Conservation (phyloP, 2,113 vertebrate genomes). For the Pardalotus punctatus region DNA sequence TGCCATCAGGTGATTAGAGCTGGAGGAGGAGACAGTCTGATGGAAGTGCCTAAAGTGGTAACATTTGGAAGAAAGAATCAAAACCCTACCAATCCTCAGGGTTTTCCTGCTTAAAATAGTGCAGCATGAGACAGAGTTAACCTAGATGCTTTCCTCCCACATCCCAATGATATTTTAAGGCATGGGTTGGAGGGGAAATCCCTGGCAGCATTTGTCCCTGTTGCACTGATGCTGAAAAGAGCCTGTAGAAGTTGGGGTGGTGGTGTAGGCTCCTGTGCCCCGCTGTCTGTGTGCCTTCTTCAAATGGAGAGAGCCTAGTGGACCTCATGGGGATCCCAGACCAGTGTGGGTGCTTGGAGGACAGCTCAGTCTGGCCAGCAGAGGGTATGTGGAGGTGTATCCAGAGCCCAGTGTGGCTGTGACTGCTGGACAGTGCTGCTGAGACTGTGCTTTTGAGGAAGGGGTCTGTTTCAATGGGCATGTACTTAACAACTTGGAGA, state of each 20-base stretch:
- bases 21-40: neutral
- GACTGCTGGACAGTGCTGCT: neutral
- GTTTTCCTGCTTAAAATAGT: constrained; percentile 18
- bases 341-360: neutral
- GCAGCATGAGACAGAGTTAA: neutral
- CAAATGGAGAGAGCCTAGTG: too few relatives aligned
- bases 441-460: neutral
- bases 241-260: rapidly evolving
- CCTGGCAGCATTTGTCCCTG: neutral
- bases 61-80: neutral
- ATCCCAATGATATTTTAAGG: neutral
- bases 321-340: neutral
- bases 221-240: neutral
- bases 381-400: neutral
- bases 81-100: neutral
- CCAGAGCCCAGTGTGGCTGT: neutral
- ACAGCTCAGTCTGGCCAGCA: neutral
- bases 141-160: neutral
- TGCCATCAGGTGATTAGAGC: neutral
- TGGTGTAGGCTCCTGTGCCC: neutral
- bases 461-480: rapidly evolving
- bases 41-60: neutral
- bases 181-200: constrained; percentile 4
- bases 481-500: neutral
- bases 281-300: rapidly evolving